Percentiles rank a stretch among this genome's conserved stretches.
phyloP scores from a whole-genome alignment of 1,140 invertebrate genomes.

The Calephelis virginiensis region DNA sequence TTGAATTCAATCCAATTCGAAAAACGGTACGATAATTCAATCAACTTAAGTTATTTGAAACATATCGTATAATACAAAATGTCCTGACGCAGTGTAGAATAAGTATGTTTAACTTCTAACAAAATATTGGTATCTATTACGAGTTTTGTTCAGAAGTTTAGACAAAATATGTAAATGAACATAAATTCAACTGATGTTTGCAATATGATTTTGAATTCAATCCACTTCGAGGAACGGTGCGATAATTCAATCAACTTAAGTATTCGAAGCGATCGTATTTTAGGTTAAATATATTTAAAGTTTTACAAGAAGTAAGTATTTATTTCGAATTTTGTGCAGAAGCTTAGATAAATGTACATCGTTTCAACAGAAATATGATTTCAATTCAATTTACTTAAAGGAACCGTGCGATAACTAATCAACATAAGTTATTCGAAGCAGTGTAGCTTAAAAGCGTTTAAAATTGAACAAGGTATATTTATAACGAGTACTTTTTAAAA shows the following conservation, averaged over 20 bases:
- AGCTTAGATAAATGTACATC: no score
- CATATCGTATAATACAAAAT: no score
- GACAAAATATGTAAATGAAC: not conserved
- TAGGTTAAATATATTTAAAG: no score
- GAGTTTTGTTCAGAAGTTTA: not conserved
- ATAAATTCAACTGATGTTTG: not conserved
- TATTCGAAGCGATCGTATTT: not conserved
- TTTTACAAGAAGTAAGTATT: no score
- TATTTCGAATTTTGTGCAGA: no score
- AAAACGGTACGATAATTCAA: not conserved
- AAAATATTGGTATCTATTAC: not conserved
- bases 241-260: constrained; percentile 8
- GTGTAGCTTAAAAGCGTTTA: no score
- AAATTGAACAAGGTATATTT: no score
- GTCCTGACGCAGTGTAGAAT: not conserved
- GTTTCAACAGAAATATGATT: not conserved
- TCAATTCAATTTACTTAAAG: not conserved
- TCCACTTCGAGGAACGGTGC: not conserved
- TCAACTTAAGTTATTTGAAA: constrained; percentile 4
- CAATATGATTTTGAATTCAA: not conserved
- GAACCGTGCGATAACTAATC: not conserved
- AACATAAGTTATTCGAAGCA: not conserved
- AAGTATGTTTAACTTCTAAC: not conserved
- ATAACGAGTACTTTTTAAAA: not conserved
- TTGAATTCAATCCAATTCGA: not conserved